A percentile compares a stretch with the other conserved stretches of the same genome.
Conservation (phyloP, 1,140 invertebrate species). For the Steinernema khuongi region DNA sequence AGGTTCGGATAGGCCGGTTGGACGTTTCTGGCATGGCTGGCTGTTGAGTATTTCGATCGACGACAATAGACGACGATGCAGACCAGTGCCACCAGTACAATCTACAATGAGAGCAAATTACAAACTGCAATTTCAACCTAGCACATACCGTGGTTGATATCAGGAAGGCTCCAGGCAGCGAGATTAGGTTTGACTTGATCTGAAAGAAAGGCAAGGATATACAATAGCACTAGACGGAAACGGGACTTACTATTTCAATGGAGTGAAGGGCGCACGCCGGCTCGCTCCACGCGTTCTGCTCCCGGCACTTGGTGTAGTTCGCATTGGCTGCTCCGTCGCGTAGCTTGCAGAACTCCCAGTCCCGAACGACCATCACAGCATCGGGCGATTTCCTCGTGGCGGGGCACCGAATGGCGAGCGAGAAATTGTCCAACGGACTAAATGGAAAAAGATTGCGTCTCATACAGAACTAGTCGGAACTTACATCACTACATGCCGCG, state of each 20-base stretch:
- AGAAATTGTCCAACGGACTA: too few species aligned
- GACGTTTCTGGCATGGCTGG: not conserved
- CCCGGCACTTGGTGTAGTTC: not conserved
- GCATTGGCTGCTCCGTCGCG: not conserved
- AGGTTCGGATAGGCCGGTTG: not conserved
- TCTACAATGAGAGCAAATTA: not conserved
- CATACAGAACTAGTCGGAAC: not conserved
- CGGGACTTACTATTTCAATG: not conserved
- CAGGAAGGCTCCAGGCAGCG: too few species aligned
- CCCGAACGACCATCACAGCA: not conserved
- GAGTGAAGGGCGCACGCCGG: not conserved
- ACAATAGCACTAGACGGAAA: too few species aligned
- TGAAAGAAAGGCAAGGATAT: too few species aligned
- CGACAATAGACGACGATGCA: not conserved
- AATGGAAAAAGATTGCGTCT: not conserved
- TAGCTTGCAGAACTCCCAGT: slow-evolving; percentile 2
- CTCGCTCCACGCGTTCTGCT: not conserved
- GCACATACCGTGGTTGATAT: too few species aligned
- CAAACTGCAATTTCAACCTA: not conserved
- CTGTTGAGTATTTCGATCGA: not conserved
- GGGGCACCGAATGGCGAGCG: too few species aligned
- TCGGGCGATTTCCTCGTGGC: not conserved
- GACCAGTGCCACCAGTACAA: not conserved
- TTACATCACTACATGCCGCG: not conserved
- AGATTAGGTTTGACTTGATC: too few species aligned